phyloP scores from a whole-genome alignment of 2,113 vertebrate species.

The Gadus chalcogrammus region DNA sequence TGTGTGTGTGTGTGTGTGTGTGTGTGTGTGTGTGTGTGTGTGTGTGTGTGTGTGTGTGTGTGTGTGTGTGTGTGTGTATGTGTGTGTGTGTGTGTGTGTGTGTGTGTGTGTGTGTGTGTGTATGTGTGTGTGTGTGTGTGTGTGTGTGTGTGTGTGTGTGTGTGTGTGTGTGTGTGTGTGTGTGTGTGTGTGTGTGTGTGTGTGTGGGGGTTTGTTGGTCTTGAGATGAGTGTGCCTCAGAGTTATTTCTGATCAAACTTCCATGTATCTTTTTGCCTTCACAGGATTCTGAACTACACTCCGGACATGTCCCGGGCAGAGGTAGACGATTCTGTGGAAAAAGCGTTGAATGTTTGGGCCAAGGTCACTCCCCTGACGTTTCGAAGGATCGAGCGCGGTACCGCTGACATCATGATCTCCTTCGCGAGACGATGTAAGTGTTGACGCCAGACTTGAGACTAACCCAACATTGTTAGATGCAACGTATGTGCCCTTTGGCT shows the following conservation, averaged over 20 bases:
- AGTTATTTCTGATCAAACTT: not conserved
- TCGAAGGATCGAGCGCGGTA: constrained; percentile 55
- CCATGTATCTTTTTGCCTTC: not conserved
- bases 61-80: too few species aligned
- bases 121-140: too few species aligned
- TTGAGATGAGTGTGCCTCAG: too few species aligned
- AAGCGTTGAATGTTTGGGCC: constrained; percentile 84
- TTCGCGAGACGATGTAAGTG: constrained; percentile 75
- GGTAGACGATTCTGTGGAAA: constrained; percentile 71
- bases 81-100: too few species aligned
- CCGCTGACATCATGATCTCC: constrained; percentile 85
- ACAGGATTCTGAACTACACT: constrained; percentile 83
- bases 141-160: too few species aligned
- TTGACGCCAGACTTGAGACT: too few species aligned
- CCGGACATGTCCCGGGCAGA: constrained; percentile 69
- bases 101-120: not conserved
- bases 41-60: too few species aligned
- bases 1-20: not conserved
- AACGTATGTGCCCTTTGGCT: not conserved
- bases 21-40: too few species aligned
- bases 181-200: too few species aligned
- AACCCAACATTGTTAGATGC: too few species aligned
- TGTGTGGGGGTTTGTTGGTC: not conserved
- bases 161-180: too few species aligned
- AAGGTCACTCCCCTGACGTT: constrained; percentile 77